These are phyloP conservation scores for Eilema griseolum DNA, from an alignment of 2,888 invertebrate species.

Conservation along the genomic window DNA sequence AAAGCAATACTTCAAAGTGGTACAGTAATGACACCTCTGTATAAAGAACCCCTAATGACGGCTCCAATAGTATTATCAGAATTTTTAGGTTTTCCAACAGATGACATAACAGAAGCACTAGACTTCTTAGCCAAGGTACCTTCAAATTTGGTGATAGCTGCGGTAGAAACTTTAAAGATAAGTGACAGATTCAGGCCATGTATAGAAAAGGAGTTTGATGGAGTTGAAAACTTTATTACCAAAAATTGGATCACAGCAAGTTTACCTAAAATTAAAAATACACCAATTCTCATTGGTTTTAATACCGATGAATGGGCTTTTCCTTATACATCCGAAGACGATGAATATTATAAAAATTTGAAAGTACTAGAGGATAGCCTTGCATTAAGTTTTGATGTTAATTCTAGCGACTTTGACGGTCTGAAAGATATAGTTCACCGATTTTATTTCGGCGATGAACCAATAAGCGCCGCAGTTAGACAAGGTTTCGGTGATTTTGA, in stretches of 20 bases:
- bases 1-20: constrained; percentile 55
- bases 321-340: constrained; percentile 28
- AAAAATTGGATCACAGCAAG: constrained; percentile 16
- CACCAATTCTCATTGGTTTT: constrained; percentile 19
- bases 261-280: constrained; percentile 14
- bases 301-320: constrained; percentile 50
- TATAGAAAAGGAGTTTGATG: constrained; percentile 23
- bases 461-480: constrained; percentile 34
- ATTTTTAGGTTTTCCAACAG: constrained; percentile 16
- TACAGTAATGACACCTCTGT: not conserved
- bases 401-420: constrained; percentile 33
- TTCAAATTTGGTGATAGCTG: constrained; percentile 16
- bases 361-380: constrained; percentile 41
- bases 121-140: constrained; percentile 13
- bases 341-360: constrained; percentile 45
- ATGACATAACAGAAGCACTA: constrained; percentile 16
- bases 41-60: constrained; percentile 9
- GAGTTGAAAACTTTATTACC: constrained; percentile 18
- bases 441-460: constrained; percentile 65
- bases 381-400: constrained; percentile 43
- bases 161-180: constrained; percentile 3
- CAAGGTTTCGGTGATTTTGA: constrained; percentile 55
- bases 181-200: constrained; percentile 14
- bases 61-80: constrained; percentile 16
- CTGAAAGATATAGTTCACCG: constrained; percentile 50